Percentiles rank a stretch among this genome's conserved stretches.
phyloP scores from a whole-genome alignment of 2,888 invertebrate genomes.

The Drosophila yooni region DNA sequence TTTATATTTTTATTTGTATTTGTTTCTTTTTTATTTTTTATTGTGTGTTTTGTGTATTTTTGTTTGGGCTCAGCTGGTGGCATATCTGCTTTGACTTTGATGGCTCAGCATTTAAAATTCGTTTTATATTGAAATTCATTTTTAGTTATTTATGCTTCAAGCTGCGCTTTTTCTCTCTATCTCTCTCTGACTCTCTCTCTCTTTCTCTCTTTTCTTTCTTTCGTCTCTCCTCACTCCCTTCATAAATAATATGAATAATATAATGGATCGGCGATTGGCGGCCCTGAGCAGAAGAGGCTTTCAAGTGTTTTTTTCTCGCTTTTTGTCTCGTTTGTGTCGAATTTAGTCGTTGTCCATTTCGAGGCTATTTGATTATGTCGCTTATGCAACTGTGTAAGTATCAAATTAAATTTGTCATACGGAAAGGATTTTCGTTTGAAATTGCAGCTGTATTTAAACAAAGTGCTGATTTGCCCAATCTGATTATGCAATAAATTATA shows the following conservation, averaged over 20 bases:
- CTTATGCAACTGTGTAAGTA: conserved; percentile 35
- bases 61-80: conserved; percentile 52
- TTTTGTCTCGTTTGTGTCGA: conserved; percentile 30
- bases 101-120: conserved; percentile 75
- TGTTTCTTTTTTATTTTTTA: conserved; percentile 19
- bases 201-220: not conserved
- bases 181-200: conserved; percentile 17
- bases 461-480: conserved; percentile 33
- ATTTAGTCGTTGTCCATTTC: conserved; percentile 48
- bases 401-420: conserved; percentile 30
- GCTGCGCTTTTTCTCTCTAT: conserved; percentile 59
- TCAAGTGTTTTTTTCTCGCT: conserved; percentile 39
- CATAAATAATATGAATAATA: conserved; percentile 36
- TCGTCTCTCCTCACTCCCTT: not conserved
- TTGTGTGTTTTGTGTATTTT: conserved; percentile 24
- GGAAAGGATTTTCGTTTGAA: conserved; percentile 35
- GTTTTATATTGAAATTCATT: conserved; percentile 71
- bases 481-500: conserved; percentile 35
- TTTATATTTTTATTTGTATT: conserved; percentile 13
- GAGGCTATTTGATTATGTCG: conserved; percentile 1
- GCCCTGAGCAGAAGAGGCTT: conserved; percentile 49
- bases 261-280: conserved; percentile 66
- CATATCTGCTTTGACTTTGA: conserved; percentile 53
- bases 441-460: conserved; percentile 10
- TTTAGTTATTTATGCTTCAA: conserved; percentile 66